Base-by-base conservation (phyloP, 2,113 vertebrate species). In the Scophthalmus maximus region DNA sequence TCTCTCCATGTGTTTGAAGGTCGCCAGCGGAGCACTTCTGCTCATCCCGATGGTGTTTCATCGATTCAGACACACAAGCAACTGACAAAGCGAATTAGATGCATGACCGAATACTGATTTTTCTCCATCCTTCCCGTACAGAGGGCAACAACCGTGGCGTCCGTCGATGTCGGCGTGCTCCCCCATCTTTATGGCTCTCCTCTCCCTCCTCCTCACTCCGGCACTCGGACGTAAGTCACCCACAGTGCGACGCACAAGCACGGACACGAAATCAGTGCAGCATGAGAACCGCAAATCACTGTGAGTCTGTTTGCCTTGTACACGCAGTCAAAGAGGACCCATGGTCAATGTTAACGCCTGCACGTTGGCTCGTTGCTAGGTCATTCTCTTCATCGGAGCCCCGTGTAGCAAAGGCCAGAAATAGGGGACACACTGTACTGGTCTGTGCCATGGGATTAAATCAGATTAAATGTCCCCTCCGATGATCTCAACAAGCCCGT, bases 171-270 rank as follows among this genome's bases (percentile, higher is more conserved):
- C 22, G 9, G 49, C 68, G 15, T 62, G 0, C 68, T 25, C 74
- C 18, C 72, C 68, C 25, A 38, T 70, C 47, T 80, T 51, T 2
- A 4, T 87, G 77, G 81, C 71, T 65, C 85, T 93, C 26, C 78
- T 92, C 44, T 81, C 78, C n/a, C n/a, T 90, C 6, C 74, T 92
- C 36, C 56, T 89, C 5, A 1, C 81, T 52, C 87, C 90, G 26
- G 87, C 84, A 23, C 69, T 87, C 8, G 91, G 89, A 80, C 89
- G 93, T 94, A 88, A 94, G 93, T 93, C 51, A 80, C 47, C 23
- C 20, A 20, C 38, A 38, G 26, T 3, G 27, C 14, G 53, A 9
- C 15, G 11, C 27, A 14, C 14, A n/a, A 4, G 61, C 61, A 58
- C 14, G 14, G 18, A 75, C 52, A 6, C 27, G 4, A n/a, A 60